Evolutionary conservation across 2,113 vertebrate species (phyloP).

Genomic region (mouse (Mus musculus)): DNA sequence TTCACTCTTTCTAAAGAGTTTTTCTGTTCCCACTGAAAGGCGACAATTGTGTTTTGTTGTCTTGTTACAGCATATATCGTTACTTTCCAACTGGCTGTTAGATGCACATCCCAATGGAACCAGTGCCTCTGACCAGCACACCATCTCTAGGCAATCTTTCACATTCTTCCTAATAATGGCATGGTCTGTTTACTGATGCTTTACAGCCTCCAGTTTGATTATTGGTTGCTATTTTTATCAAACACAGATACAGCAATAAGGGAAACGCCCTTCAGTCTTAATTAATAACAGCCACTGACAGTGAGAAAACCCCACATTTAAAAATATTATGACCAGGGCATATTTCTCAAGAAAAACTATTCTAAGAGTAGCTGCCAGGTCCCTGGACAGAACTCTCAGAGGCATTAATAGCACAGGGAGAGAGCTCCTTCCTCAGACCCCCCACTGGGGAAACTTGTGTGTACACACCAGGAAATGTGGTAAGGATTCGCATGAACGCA

Average conservation of each 20-base stretch:
- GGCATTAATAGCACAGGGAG: neutral
- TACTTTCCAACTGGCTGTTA: neutral
- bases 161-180: neutral
- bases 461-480: neutral
- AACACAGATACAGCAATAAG: slow-evolving; percentile 1
- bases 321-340: neutral
- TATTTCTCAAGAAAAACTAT: slow-evolving; percentile 46
- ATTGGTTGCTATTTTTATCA: neutral
- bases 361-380: neutral
- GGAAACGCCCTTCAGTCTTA: slow-evolving; percentile 26
- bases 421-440: neutral
- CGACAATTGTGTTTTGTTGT: neutral
- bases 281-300: slow-evolving; percentile 39
- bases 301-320: slow-evolving; percentile 16
- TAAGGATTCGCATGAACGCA: neutral
- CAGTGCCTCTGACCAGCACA: neutral
- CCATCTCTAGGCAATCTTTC: neutral
- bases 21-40: neutral
- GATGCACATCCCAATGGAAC: neutral
- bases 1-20: neutral
- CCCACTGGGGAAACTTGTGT: neutral
- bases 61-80: neutral
- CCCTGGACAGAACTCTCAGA: neutral
- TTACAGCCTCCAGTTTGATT: neutral
- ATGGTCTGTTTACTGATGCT: neutral